Evolutionary conservation across 2,888 invertebrate genomes (phyloP).

Genomic region (Bhutanitis thaidina): DNA sequence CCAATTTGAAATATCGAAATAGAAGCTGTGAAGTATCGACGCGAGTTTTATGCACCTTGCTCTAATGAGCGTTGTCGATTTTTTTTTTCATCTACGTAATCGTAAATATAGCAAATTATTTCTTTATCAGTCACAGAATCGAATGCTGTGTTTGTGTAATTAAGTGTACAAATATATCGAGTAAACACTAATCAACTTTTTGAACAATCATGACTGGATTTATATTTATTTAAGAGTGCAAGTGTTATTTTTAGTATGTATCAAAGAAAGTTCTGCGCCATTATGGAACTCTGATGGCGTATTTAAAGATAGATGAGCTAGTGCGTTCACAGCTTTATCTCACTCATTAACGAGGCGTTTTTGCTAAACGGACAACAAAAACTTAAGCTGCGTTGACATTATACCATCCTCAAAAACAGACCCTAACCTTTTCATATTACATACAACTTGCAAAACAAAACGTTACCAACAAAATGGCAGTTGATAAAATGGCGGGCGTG

Average conservation of each 20-base stretch:
- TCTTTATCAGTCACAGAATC: too few relatives aligned
- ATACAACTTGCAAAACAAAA: conserved; percentile 52
- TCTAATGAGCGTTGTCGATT: too few relatives aligned
- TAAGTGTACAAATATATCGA: too few relatives aligned
- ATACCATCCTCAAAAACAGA: conserved; percentile 33
- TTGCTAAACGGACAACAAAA: conserved; percentile 36
- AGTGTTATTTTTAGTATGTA: not conserved
- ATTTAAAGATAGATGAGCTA: conserved; percentile 10
- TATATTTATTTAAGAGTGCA: too few relatives aligned
- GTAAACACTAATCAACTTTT: too few relatives aligned
- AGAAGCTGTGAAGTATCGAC: too few relatives aligned
- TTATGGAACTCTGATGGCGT: not conserved
- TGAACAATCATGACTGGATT: too few relatives aligned
- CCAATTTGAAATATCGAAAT: too few relatives aligned
- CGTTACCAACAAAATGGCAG: conserved; percentile 58
- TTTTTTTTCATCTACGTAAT: too few relatives aligned
- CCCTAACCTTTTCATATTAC: conserved; percentile 46
- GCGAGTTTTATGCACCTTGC: too few relatives aligned
- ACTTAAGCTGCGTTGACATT: conserved; percentile 31
- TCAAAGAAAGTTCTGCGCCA: conserved; percentile 11
- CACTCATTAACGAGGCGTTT: conserved; percentile 20
- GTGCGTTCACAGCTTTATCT: conserved; percentile 24
- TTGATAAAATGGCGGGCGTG: conserved; percentile 53
- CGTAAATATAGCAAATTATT: too few relatives aligned
- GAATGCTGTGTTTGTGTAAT: too few relatives aligned